Evolutionary conservation across 2,113 vertebrate species (phyloP), one percentile per base, ranked within the genome.

Genomic region (Neogobius melanostomus): DNA sequence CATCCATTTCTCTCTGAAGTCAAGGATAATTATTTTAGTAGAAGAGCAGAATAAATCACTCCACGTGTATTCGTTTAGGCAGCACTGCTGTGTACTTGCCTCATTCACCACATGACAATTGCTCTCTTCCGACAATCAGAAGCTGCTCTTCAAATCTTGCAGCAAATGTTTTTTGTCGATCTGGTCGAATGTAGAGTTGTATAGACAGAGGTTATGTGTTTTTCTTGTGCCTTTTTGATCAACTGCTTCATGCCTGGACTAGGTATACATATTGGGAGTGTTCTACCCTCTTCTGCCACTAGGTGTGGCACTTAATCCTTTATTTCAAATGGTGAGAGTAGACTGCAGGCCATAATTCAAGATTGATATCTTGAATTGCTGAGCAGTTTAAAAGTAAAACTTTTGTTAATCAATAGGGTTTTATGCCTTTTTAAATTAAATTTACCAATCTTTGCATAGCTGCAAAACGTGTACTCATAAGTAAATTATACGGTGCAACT

Each of bases 251-350:
- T 68, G 42, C 28, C 21, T 45, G 61, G 51, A 62, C 73, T 72
- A n/a, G 46, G 15, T 69, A 53, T 11, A 11, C 45, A 54, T 45
- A 21, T 11, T 49, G 68, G 65, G 76, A 76, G 79, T 90, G 91
- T 80, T 83, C 73, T 94, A 91, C 92, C 88, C 60, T 66, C 75
- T 84, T 86, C 84, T 72, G 85, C 93, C 93, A 94, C 92, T 93
- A 94, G 93, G 92, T 94, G 93, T 94, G 91, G 93, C 93, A 93
- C 92, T 93, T 92, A 92, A 92, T 93, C 93, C 91, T 88, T 91
- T 88, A 82, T 90, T 88, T 69, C 81, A 85, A 84, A 89, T 87
- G 36, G 77, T 83, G 48, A 36, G 63, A 16, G 52, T 28, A 21
- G 60, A 8, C 8, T 52, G 12, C 44, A 15, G 71, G 21, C 47